Base-by-base conservation (phyloP, 2,797 vertebrate species). In the Pteropus rufus region DNA sequence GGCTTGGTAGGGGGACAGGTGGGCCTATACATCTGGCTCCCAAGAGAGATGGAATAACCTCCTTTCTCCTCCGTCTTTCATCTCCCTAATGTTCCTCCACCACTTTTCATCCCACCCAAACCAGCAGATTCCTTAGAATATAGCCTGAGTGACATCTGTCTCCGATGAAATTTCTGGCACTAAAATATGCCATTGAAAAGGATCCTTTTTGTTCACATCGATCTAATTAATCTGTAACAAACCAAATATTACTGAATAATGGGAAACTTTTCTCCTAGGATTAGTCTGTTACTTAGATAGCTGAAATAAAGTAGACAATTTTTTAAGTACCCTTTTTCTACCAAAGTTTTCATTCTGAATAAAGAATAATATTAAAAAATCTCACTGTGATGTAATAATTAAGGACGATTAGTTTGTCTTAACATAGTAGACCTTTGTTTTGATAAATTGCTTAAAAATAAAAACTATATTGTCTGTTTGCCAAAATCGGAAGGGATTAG, bases 201-300 rank as follows among this genome's bases (percentile, higher is more conserved):
- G 39, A 41, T 49, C 26, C 3, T 67, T 69, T 82, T 56, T 60
- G 58, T 11, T 76, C 60, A 76, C 29, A 26, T 58, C 86, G 18
- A 56, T 77, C 31, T 54, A 87, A 90, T 93, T 80, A 84, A 67
- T 88, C 49, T 84, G n/a, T 52, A 76, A 88, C 82, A 91, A 95
- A 31, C 24, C 70, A 96, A 54, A 26, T 62, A 86, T 69, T 95
- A 82, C 64, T 56, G 65, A 77, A 54, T 34, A 77, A 82, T 80
- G 58, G 39, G 67, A 26, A 96, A 49, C 7, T 64, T 94, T 92
- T n/a, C 54, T 79, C 86, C 76, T 86, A 69, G n/a, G 70, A 18
- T 85, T 54, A 94, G n/a, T 70, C 69, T 70, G 6, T 52, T 89
- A 85, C 69, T 92, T 67, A 65, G 11, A 65, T 34, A 95, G 26